Evolutionary conservation across 2,888 invertebrate genomes (phyloP), one percentile per base, ranked within the genome.

Genomic region (Andrena fulva): DNA sequence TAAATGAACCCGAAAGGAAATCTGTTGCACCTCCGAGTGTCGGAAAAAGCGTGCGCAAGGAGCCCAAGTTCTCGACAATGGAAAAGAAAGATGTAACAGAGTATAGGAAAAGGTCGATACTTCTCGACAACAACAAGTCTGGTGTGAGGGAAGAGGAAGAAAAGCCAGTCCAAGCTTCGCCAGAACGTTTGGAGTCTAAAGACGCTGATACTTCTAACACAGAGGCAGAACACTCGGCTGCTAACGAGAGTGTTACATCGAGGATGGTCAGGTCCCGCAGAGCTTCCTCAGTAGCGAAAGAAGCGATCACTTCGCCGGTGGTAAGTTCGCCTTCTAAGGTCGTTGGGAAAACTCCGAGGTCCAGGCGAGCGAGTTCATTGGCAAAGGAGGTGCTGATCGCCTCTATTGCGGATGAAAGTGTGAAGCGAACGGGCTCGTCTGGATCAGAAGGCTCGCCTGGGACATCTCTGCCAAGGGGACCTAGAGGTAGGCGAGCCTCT

Each of bases 191-290:
- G 8, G 42, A 48, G 2, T 0, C 16, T 8, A 67, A 73, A 5
- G 52, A 74, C 1, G 52, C 48, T 10, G 31, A 50, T 20, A 42
- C 33, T 20, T 68, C 50, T 8, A 35, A 1, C 48, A 20, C 64
- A 7, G 56, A 78, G 0, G 12, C 24, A 3, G 77, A 56, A 2
- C 24, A 62, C 0, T 24, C 16, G 16, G n/a, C 12, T 2, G 1
- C 10, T 8, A 16, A 8, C 31, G 20, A 62, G 8, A 31, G 16
- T 4, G 2, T 71, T 42, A 16, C 27, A 1, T 35, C 72, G 8
- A 79, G 87, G 52, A 78, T 82, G 33, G 90, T 88, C 7, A 89
- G 91, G 72, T 87, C 91, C 2, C 87, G 87, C 16, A 84, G 89
- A 84, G 88, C 89, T n/a, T 86, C 88, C 1, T 91, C 89, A 24